Evolutionary conservation across 2,888 invertebrate species (phyloP).

Genomic region (Crocallis elinguaria): DNA sequence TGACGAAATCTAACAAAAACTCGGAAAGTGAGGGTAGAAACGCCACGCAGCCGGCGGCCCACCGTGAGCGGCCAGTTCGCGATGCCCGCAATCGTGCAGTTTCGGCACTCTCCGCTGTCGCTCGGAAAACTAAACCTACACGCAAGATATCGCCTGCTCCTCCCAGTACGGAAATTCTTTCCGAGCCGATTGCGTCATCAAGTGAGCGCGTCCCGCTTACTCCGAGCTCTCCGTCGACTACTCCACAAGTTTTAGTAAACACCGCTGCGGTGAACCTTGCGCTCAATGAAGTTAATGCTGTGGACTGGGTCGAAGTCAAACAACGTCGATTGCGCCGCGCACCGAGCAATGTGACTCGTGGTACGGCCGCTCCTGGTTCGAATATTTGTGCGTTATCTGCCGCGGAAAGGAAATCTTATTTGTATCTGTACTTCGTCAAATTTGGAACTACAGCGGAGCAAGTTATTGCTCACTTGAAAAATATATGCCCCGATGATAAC

Average conservation of each 20-base stretch:
- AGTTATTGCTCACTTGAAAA: neutral
- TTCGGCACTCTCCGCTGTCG: neutral
- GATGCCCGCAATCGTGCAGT: conserved; percentile 6
- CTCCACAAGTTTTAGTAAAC: neutral
- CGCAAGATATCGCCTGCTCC: too few species aligned
- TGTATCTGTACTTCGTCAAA: conserved; percentile 1
- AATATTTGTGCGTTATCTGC: neutral
- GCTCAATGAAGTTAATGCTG: neutral
- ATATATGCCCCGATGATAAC: neutral
- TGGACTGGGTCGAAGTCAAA: neutral
- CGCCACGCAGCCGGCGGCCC: neutral
- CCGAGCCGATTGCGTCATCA: too few species aligned
- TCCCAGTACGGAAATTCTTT: too few species aligned
- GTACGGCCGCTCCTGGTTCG: neutral
- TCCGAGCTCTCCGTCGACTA: too few species aligned
- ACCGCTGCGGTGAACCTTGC: neutral
- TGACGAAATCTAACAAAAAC: too few species aligned
- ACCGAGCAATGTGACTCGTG: conserved; percentile 1
- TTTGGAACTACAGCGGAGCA: conserved; percentile 1
- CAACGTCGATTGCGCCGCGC: neutral
- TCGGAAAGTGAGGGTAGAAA: too few species aligned
- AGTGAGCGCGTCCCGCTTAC: too few species aligned
- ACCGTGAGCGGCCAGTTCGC: neutral
- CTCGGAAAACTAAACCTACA: neutral
- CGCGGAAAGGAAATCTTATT: conserved; percentile 1